A percentile compares a stretch with the other conserved stretches of the same genome.
Evolutionary conservation across 2,113 vertebrate genomes (phyloP).

Genomic region (Athene cunicularia): DNA sequence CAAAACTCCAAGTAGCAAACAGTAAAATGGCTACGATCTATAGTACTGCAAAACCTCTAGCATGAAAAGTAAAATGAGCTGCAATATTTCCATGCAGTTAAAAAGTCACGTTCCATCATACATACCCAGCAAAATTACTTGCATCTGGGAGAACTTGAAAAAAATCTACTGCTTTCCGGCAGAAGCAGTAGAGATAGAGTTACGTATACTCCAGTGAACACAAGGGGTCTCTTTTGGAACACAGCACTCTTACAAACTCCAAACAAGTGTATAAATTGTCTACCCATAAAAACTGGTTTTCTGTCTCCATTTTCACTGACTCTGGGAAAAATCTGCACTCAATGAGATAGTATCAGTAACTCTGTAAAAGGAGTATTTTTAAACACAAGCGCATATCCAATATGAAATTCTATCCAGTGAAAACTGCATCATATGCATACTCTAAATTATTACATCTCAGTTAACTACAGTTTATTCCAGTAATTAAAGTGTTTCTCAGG

Average conservation of each 20-base stretch:
- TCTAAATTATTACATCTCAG: background rate
- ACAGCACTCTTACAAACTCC: background rate
- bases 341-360: constrained; percentile 13
- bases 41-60: background rate
- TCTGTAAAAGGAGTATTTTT: constrained; percentile 18
- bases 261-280: background rate
- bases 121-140: constrained; percentile 5
- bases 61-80: background rate
- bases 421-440: background rate
- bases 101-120: background rate
- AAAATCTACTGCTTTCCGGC: background rate
- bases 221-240: constrained; percentile 69
- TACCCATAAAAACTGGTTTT: background rate
- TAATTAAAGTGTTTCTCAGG: background rate
- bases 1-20: background rate
- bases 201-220: constrained; percentile 26
- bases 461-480: background rate
- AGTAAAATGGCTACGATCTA: background rate
- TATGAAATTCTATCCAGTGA: background rate
- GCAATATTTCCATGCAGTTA: background rate
- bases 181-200: background rate
- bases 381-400: background rate
- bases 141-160: background rate
- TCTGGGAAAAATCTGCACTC: constrained; percentile 11
- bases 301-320: background rate